phyloP scores from a whole-genome alignment of 2,888 invertebrate species.

The Hypomecis punctinalis region DNA sequence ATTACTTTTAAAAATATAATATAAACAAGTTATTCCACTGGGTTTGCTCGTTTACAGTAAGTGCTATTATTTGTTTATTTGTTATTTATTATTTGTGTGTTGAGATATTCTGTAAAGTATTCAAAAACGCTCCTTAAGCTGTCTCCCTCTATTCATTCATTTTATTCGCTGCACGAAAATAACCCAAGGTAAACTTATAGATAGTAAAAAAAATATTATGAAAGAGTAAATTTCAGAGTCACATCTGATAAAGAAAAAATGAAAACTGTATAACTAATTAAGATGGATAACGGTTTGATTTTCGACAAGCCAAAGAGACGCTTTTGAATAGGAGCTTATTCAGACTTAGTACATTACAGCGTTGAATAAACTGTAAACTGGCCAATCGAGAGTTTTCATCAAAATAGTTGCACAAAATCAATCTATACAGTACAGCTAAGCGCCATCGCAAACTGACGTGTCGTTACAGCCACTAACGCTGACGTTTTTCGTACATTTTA shows the following conservation, averaged over 20 bases:
- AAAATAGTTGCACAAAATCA: background rate
- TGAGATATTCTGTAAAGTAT: background rate
- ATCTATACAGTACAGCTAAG: background rate
- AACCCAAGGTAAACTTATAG: too few species aligned
- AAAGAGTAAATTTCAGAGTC: too few species aligned
- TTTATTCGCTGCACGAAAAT: too few species aligned
- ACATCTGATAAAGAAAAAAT: too few species aligned
- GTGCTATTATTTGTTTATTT: background rate
- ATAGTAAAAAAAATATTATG: too few species aligned
- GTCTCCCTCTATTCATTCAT: background rate
- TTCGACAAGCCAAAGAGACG: too few species aligned
- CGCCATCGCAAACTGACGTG: too few species aligned
- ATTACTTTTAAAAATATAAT: slow-evolving; percentile 34
- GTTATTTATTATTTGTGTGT: too few species aligned
- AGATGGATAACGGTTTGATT: too few species aligned
- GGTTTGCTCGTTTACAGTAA: slow-evolving; percentile 6
- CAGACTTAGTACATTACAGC: background rate
- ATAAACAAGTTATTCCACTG: slow-evolving; percentile 31
- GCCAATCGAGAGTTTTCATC: slow-evolving; percentile 5
- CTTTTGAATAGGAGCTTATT: background rate
- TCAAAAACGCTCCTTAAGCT: background rate
- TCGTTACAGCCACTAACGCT: too few species aligned
- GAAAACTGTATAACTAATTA: too few species aligned
- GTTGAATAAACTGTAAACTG: background rate
- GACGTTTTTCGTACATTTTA: too few species aligned